Percentiles rank a stretch among this genome's conserved stretches.
phyloP scores from a whole-genome alignment of 2,888 invertebrate species.

The Dryomyza anilis region DNA sequence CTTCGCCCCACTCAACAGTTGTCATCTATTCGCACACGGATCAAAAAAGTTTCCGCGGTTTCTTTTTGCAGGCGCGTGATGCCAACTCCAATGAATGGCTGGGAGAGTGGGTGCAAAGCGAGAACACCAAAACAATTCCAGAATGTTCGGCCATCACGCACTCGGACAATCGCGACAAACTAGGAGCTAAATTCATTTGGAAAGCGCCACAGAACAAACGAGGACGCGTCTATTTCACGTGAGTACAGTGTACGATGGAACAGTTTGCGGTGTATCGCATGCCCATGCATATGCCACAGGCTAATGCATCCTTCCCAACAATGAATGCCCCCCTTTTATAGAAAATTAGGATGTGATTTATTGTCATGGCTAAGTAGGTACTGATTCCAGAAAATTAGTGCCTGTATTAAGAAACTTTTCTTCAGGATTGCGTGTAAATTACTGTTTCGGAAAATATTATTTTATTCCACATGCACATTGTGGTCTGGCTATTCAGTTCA shows the following conservation, averaged over 20 bases:
- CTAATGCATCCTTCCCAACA: too few species aligned
- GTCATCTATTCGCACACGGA: constrained; percentile 48
- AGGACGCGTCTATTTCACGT: constrained; percentile 83
- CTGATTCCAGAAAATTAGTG: too few species aligned
- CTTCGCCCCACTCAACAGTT: constrained; percentile 38
- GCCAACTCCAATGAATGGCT: constrained; percentile 75
- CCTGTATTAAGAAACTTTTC: too few species aligned
- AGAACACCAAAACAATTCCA: constrained; percentile 76
- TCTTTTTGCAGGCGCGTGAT: constrained; percentile 82
- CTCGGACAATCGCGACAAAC: constrained; percentile 75
- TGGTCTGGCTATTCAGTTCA: too few species aligned
- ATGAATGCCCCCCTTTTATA: too few species aligned
- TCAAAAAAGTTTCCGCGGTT: constrained; percentile 73
- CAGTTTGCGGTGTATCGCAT: too few species aligned
- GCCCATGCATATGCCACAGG: too few species aligned
- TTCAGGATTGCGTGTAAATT: too few species aligned
- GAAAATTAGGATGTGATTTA: too few species aligned
- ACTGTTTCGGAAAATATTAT: too few species aligned
- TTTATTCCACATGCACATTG: too few species aligned
- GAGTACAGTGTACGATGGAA: constrained; percentile 63
- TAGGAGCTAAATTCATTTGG: constrained; percentile 76
- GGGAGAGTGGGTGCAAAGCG: constrained; percentile 74
- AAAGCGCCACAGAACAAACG: constrained; percentile 70
- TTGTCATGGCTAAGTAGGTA: too few species aligned
- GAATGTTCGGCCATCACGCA: constrained; percentile 83